Evolutionary conservation across 2,113 vertebrate genomes (phyloP).

Genomic region (Myocastor coypus): DNA sequence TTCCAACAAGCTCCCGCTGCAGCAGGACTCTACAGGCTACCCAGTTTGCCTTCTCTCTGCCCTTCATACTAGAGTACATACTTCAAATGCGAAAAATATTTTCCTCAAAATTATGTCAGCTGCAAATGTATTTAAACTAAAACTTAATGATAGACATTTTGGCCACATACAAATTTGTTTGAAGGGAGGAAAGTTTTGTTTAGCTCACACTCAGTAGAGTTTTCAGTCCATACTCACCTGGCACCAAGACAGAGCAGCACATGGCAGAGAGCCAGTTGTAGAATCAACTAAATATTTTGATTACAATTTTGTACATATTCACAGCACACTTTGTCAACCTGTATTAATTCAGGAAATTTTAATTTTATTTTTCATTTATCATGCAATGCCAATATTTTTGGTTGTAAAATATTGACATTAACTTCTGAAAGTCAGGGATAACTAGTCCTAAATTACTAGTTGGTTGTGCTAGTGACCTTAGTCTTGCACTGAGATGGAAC

Average conservation of each 20-base stretch:
- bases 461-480: background rate
- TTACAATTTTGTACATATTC: background rate
- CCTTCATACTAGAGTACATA: background rate
- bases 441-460: background rate
- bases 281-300: background rate
- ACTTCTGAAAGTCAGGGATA: background rate
- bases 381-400: background rate
- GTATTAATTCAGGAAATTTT: background rate
- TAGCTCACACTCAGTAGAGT: too few species aligned
- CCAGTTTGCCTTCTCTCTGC: background rate
- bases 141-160: background rate
- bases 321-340: background rate
- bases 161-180: background rate
- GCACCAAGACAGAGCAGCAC: too few species aligned
- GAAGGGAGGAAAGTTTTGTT: too few species aligned
- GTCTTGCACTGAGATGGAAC: too few species aligned
- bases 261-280: background rate
- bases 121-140: background rate
- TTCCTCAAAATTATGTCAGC: background rate
- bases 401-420: background rate
- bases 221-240: too few species aligned
- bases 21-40: accelerated
- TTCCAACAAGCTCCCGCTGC: accelerated
- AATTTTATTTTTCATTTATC: background rate
- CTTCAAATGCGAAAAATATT: background rate